phyloP scores from a whole-genome alignment of 2,888 invertebrate species.

The Luperina testacea region DNA sequence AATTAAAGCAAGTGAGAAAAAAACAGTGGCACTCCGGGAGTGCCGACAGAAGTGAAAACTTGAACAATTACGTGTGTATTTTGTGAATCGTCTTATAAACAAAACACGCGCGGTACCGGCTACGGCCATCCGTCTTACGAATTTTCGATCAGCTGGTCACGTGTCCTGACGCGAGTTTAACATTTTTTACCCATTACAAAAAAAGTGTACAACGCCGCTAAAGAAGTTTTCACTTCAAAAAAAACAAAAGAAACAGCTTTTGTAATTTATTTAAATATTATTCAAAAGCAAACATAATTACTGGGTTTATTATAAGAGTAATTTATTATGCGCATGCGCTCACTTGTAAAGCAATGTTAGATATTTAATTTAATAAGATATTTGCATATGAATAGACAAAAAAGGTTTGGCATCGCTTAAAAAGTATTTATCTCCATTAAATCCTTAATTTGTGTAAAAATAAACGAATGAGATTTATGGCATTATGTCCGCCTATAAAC shows the following conservation, averaged over 20 bases:
- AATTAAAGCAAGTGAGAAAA: background rate
- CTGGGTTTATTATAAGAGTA: conserved; percentile 11
- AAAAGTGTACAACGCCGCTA: no score
- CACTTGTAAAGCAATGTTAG: background rate
- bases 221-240: no score
- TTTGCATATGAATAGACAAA: conserved; percentile 6
- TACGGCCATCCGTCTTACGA: no score
- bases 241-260: background rate
- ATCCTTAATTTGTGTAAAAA: background rate
- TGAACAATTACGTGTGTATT: no score
- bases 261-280: conserved; percentile 16
- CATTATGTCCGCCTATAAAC: background rate
- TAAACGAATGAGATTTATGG: background rate
- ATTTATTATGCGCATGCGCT: background rate
- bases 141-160: no score
- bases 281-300: conserved; percentile 13
- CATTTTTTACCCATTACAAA: no score
- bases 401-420: background rate
- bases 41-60: no score
- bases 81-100: no score
- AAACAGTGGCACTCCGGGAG: no score
- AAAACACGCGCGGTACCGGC: no score
- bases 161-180: no score
- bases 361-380: conserved; percentile 3
- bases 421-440: background rate